These are phyloP conservation scores for Mionectes olivaceus DNA, from an alignment of 2,797 vertebrate genomes.

Conservation along the genomic window DNA sequence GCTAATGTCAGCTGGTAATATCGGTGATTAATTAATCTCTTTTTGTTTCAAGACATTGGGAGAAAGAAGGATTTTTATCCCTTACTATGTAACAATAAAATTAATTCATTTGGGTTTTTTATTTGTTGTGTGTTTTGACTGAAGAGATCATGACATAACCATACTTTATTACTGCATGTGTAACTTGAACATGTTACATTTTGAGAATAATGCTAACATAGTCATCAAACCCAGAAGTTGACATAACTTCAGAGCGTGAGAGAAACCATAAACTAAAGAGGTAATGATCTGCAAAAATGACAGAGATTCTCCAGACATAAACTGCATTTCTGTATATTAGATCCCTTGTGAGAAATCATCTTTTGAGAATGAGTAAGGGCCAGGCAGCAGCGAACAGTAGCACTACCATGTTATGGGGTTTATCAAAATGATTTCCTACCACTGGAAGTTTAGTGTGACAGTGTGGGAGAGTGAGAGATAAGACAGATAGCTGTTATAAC, in stretches of 20 bases:
- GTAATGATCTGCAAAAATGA: neutral
- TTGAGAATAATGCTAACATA: neutral
- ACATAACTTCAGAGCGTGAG: neutral
- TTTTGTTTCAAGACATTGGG: neutral
- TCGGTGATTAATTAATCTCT: neutral
- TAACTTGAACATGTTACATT: neutral
- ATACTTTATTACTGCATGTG: neutral
- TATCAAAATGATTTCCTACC: constrained; percentile 10
- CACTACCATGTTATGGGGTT: neutral
- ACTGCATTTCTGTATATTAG: constrained; percentile 31
- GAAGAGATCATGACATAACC: neutral
- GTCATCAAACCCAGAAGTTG: neutral
- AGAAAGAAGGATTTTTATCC: neutral
- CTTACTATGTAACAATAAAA: neutral
- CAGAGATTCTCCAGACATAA: neutral
- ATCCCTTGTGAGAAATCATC: neutral
- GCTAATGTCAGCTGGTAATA: neutral
- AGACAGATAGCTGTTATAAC: neutral
- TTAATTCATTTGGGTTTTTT: accelerated
- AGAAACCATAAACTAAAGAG: neutral
- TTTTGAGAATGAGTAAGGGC: neutral
- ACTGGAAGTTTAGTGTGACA: neutral
- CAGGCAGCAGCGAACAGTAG: constrained; percentile 28
- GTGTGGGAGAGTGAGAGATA: neutral
- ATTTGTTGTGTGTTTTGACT: neutral